Conservation (phyloP, 2,888 invertebrate species). For the Gari tellinella region DNA sequence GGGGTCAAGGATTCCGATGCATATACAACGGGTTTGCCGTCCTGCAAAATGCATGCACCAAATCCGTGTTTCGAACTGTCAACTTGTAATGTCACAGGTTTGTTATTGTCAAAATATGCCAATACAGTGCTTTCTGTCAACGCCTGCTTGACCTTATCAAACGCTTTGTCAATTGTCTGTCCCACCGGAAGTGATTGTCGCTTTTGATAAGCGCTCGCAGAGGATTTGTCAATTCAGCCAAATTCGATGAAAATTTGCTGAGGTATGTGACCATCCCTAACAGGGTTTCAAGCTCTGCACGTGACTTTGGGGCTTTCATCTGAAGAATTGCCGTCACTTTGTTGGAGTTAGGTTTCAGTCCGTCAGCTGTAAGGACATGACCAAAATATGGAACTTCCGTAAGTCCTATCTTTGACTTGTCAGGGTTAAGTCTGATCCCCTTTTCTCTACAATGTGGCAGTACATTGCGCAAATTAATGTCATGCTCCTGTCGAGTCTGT, state of each 20-base stretch:
- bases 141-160: constrained; percentile 15
- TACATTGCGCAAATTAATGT: constrained; percentile 23
- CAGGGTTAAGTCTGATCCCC: too few relatives aligned
- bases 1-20: constrained; percentile 32
- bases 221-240: constrained; percentile 30
- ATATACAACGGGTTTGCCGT: constrained; percentile 26
- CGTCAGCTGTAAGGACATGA: constrained; percentile 31
- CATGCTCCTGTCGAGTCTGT: constrained; percentile 27
- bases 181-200: constrained; percentile 26
- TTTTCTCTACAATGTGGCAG: too few relatives aligned
- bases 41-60: constrained; percentile 20
- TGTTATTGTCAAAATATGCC: constrained; percentile 13
- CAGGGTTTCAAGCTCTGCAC: neutral
- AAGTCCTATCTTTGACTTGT: constrained; percentile 33
- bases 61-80: constrained; percentile 17
- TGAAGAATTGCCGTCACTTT: constrained; percentile 9
- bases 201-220: constrained; percentile 14
- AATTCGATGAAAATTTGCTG: constrained; percentile 37
- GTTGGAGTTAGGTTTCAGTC: constrained; percentile 35
- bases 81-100: constrained; percentile 19
- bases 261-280: constrained; percentile 7
- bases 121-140: constrained; percentile 18
- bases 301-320: neutral
- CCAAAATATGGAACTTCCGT: constrained; percentile 44
- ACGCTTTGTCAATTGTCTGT: constrained; percentile 9